Evolutionary conservation across 2,888 invertebrate genomes (phyloP), one percentile per base, ranked within the genome.

Genomic region (Dinocampus coccinellae): DNA sequence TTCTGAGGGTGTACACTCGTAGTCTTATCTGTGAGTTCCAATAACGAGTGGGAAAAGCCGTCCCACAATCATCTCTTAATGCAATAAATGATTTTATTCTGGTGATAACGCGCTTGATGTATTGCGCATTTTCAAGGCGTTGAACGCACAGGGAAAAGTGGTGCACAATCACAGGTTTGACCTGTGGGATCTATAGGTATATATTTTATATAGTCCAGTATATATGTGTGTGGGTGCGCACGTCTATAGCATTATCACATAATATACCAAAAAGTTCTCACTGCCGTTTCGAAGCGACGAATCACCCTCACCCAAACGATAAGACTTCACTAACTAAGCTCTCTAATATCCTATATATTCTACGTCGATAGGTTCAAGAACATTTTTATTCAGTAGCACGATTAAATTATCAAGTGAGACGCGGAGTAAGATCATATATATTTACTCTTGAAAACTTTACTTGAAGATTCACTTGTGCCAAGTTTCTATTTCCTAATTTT

Each of bases 31-130:
- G 72, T 79, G 73, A 79, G 75, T 80, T 80, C 82, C 83, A 82
- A 84, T 84, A 83, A 79, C 76, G 75, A 72, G 16, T 33, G 16
- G 7, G 58, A 29, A 26, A 26, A 29, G 33, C 75, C 75, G 73
- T 73, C 77, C 71, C 75, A 74, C 77, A 67, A 55, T 60, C 75
- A 77, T 80, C 77, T 80, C 77, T 80, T 81, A 80, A 81, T 80
- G 79, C 83, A 84, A 85, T 84, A 83, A 84, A 84, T 82, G 82
- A 84, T 83, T 83, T 83, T 83, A 83, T 84, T 82, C 70, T 73
- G 70, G 78, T 82, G 84, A 85, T 85, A 84, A 84, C 83, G 82
- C 78, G 77, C 80, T 80, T 83, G 83, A 83, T 84, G 80, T 84
- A 85, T 85, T 80, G 80, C 78, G 73, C 73, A 47, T 63, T 68